Percentiles rank a stretch among this genome's conserved stretches.
Evolutionary conservation across 1,140 invertebrate genomes (phyloP).

Genomic region (Drosophila lowei): DNA sequence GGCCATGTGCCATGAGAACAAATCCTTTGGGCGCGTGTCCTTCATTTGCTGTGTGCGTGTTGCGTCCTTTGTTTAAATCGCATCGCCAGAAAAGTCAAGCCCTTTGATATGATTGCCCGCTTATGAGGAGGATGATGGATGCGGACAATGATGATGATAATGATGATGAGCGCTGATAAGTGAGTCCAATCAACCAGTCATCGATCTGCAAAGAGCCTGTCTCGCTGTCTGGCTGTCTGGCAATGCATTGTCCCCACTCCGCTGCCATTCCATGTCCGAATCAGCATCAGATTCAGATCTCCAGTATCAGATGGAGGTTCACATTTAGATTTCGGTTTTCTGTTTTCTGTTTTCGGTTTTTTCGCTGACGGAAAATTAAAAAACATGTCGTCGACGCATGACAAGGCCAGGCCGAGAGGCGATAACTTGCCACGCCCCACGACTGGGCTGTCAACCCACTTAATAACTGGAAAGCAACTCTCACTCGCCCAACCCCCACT

Average conservation of each 20-base stretch:
- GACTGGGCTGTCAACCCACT: constrained; percentile 1
- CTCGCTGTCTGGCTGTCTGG: background rate
- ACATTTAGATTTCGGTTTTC: constrained; percentile 1
- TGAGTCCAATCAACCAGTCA: constrained; percentile 20
- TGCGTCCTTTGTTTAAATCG: constrained; percentile 50
- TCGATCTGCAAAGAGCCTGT: background rate
- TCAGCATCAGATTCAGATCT: constrained; percentile 1
- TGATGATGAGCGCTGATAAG: constrained; percentile 6
- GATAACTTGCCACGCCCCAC: constrained; percentile 33
- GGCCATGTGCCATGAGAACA: background rate
- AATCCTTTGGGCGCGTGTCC: constrained; percentile 61
- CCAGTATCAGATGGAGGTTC: background rate
- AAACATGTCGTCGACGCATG: constrained; percentile 53
- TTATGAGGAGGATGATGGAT: constrained; percentile 1
- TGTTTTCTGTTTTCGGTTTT: background rate
- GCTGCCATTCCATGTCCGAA: constrained; percentile 11
- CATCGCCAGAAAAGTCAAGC: constrained; percentile 46
- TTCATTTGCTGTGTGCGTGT: constrained; percentile 43
- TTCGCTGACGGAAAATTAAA: constrained; percentile 21
- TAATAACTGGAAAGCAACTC: background rate
- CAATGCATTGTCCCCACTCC: background rate
- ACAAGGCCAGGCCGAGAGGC: constrained; percentile 28
- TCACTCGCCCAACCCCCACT: background rate
- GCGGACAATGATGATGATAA: constrained; percentile 2
- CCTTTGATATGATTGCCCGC: constrained; percentile 67